Conservation (phyloP, 2,888 invertebrate species). For the Ditula angustiorana region DNA sequence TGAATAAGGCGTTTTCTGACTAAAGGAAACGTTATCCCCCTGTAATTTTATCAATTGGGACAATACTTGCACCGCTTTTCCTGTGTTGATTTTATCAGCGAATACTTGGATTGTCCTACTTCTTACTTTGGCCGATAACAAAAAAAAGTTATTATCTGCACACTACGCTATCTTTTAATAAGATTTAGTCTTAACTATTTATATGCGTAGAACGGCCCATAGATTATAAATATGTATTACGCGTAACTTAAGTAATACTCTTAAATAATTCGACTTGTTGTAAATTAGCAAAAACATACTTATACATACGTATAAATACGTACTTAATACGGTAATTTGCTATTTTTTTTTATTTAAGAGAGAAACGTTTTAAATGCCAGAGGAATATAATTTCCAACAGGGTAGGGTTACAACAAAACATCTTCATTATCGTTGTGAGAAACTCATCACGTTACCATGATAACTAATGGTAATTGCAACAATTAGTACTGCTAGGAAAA, state of each 20-base stretch:
- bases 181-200: conserved; percentile 10
- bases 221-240: not conserved
- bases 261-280: too few species aligned
- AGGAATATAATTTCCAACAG: too few species aligned
- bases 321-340: too few species aligned
- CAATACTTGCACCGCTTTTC: conserved; percentile 5
- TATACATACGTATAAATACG: too few species aligned
- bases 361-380: too few species aligned
- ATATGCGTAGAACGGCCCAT: not conserved
- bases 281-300: too few species aligned
- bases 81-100: conserved; percentile 25
- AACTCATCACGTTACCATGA: conserved; percentile 10
- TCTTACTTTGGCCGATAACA: conserved; percentile 32
- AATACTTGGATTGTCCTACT: conserved; percentile 24
- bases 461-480: conserved; percentile 26
- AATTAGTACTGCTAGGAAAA: conserved; percentile 29
- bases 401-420: too few species aligned
- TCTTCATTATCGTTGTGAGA: not conserved
- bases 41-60: conserved; percentile 16
- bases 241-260: not conserved
- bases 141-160: not conserved
- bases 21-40: not conserved
- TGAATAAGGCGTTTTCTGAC: not conserved
- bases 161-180: not conserved
- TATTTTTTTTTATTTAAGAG: too few species aligned